A percentile compares a stretch with the other conserved stretches of the same genome.
Evolutionary conservation across 2,113 vertebrate species (phyloP).

Genomic region (Naja naja): DNA sequence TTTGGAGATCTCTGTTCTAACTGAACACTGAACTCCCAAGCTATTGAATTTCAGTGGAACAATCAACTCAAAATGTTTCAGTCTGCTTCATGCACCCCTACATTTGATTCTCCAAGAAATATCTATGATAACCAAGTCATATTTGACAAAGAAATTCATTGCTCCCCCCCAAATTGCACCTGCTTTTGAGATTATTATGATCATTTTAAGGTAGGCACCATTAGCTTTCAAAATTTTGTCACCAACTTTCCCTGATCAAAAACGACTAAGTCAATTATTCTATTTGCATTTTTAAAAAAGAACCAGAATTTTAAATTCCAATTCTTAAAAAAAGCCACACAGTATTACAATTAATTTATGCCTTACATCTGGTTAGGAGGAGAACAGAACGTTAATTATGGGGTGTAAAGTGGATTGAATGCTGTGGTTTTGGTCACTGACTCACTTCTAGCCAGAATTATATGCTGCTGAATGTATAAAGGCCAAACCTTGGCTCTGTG

Average conservation of each 20-base stretch:
- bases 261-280: constrained; percentile 37
- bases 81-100: constrained; percentile 11
- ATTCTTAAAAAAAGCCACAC: constrained; percentile 49
- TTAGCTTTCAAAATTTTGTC: constrained; percentile 43
- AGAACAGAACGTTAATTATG: constrained; percentile 61
- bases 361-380: constrained; percentile 50
- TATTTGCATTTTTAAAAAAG: background rate
- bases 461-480: constrained; percentile 67
- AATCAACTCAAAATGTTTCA: background rate
- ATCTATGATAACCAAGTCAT: constrained; percentile 27
- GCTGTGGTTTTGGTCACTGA: constrained; percentile 63
- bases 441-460: constrained; percentile 60
- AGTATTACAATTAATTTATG: constrained; percentile 47
- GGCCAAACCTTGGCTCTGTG: constrained; percentile 53
- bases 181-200: background rate
- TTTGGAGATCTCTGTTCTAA: background rate
- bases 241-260: constrained; percentile 11
- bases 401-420: constrained; percentile 54
- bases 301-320: constrained; percentile 45
- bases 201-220: background rate
- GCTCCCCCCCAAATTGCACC: background rate
- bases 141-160: background rate
- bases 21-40: background rate
- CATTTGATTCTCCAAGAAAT: background rate
- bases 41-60: background rate